Percentiles rank a stretch among this genome's conserved stretches.
Evolutionary conservation across 1,140 invertebrate genomes (phyloP).

Genomic region (Bombus haemorrhoidalis): DNA sequence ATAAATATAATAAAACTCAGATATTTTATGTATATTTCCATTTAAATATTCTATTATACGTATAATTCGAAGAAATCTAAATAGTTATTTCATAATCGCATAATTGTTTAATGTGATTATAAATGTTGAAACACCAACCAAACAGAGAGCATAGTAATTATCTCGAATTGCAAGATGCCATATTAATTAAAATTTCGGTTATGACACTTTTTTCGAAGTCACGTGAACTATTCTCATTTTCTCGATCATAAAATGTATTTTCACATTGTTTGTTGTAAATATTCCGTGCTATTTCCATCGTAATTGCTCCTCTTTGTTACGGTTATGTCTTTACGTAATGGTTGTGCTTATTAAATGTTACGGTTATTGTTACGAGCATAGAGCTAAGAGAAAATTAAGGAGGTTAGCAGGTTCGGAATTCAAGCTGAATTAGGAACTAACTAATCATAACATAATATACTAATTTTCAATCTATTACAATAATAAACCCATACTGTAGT

Average conservation of each 20-base stretch:
- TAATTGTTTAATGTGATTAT: neutral
- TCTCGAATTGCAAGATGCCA: neutral
- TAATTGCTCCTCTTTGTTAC: constrained; percentile 15
- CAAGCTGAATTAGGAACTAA: constrained; percentile 4
- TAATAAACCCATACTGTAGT: neutral
- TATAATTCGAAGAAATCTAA: neutral
- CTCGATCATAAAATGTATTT: neutral
- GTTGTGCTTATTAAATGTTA: constrained; percentile 33
- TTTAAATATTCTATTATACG: neutral
- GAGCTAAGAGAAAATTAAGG: constrained; percentile 30
- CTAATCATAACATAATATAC: neutral
- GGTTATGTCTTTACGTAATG: constrained; percentile 18
- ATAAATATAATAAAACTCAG: neutral
- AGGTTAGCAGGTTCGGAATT: neutral
- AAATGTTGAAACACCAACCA: neutral
- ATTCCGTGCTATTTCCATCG: neutral
- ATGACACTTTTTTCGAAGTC: too few species aligned
- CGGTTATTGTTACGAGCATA: constrained; percentile 33
- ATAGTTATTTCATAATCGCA: neutral
- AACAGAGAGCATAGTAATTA: neutral
- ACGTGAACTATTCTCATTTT: neutral
- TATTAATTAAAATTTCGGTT: neutral
- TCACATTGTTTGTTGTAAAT: neutral
- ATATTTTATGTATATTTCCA: neutral
- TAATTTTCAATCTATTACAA: neutral